Evolutionary conservation across 2,113 vertebrate genomes (phyloP), one percentile per base, ranked within the genome.

Genomic region (Dascyllus trimaculatus): DNA sequence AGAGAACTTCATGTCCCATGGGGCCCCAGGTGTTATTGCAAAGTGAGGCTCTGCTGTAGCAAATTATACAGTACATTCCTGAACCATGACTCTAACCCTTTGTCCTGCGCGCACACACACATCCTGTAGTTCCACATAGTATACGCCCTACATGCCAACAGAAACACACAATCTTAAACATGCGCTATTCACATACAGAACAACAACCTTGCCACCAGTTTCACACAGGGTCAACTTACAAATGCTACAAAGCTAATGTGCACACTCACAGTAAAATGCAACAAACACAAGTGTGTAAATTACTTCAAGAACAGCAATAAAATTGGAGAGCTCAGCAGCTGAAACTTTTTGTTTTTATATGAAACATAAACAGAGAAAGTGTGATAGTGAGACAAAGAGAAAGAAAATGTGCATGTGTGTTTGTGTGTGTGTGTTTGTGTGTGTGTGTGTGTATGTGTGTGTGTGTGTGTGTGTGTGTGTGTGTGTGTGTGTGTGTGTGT

Each of bases 21-120:
- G 51, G 76, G 70, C 68, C 79, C 70, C 84, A 90, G 87, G 89
- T 90, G 84, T 91, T 84, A 59, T 49, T 78, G 46, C 46, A 69
- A 52, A 18, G 2, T 52, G 48, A 58, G 64, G 40, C 66, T 73
- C 56, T 67, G 40, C 53, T 60, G 25, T 54, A 68, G 49, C 32
- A 84, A 80, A 81, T 81, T 64, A 81, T 62, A 88, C 56, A 61
- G 45, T 54, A 64, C 91, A 92, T 93, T 93, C 91, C 84, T 89
- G 52, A 83, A 72, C 52, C 64, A 85, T 87, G 89, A 92, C 69
- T 61, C 38, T 15, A 9, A 1, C 74, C 8, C 25, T 13, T 7
- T 9, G 6, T 14, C 46, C 5, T 7, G 5, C 45, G 38, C 53
- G 65, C 24, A 45, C 48, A 35, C 13, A 22, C 29, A 64, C 49